Conservation (phyloP, 1,140 invertebrate genomes). For the Zaprionus africanus region DNA sequence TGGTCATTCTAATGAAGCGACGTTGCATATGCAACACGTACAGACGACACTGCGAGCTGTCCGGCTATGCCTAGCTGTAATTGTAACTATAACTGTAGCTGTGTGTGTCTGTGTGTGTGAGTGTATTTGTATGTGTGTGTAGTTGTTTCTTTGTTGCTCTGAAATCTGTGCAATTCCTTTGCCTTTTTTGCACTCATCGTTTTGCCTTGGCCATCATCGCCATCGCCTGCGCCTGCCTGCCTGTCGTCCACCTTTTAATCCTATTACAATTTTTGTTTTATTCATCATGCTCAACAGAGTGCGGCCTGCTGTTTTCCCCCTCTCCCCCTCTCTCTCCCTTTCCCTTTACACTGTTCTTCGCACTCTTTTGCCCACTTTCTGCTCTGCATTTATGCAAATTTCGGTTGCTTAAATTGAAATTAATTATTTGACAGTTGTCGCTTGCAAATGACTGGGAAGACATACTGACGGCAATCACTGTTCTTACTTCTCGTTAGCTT, state of each 20-base stretch:
- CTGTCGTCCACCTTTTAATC: slow-evolving; percentile 77
- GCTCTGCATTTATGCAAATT: slow-evolving; percentile 75
- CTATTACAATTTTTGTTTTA: slow-evolving; percentile 82
- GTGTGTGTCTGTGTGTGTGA: slow-evolving; percentile 3
- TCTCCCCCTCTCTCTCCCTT: not conserved
- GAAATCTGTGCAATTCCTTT: slow-evolving; percentile 64
- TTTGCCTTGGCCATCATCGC: slow-evolving; percentile 55
- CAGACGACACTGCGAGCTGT: slow-evolving; percentile 55
- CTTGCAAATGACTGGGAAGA: slow-evolving; percentile 56
- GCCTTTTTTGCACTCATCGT: slow-evolving; percentile 30
- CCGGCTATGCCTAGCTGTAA: slow-evolving; percentile 23
- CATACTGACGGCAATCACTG: slow-evolving; percentile 16
- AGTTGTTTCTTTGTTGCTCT: slow-evolving; percentile 27
- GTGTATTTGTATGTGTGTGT: slow-evolving; percentile 1
- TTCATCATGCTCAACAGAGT: slow-evolving; percentile 60
- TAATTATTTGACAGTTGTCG: slow-evolving; percentile 82
- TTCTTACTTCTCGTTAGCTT: slow-evolving; percentile 9
- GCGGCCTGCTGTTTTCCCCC: not conserved
- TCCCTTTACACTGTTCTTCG: not conserved
- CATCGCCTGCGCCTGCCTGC: slow-evolving; percentile 32
- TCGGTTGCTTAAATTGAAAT: slow-evolving; percentile 80
- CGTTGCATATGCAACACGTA: slow-evolving; percentile 80
- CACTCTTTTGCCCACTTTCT: slow-evolving; percentile 30
- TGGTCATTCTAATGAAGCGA: slow-evolving; percentile 79
- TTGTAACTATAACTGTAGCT: slow-evolving; percentile 23